Evolutionary conservation across 2,888 invertebrate genomes (phyloP).

Genomic region (Campaea margaritaria): DNA sequence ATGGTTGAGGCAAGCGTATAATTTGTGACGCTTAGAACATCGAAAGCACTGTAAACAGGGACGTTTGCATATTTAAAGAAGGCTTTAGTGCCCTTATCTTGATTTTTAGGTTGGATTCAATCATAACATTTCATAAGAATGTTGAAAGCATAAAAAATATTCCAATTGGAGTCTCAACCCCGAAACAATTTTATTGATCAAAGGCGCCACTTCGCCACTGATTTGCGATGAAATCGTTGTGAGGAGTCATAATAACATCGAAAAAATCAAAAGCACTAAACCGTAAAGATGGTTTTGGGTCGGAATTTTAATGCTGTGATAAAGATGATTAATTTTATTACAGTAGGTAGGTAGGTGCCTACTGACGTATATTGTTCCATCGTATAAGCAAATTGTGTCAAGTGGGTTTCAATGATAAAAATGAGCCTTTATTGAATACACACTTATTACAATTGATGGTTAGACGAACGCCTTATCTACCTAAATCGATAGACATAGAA

Average conservation of each 20-base stretch:
- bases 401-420: no score
- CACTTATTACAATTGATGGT: no score
- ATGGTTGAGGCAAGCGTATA: constrained; percentile 40
- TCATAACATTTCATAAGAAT: constrained; percentile 25
- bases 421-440: no score
- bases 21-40: constrained; percentile 40
- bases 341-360: constrained; percentile 1
- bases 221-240: constrained; percentile 18
- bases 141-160: constrained; percentile 16
- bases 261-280: constrained; percentile 11
- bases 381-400: no score
- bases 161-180: neutral
- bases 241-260: constrained; percentile 7
- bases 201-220: constrained; percentile 27
- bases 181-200: constrained; percentile 27
- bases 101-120: constrained; percentile 25
- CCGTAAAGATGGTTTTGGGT: constrained; percentile 13
- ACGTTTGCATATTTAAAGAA: constrained; percentile 29
- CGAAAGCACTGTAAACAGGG: constrained; percentile 28
- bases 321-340: constrained; percentile 20
- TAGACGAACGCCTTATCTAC: no score
- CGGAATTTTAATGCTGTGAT: constrained; percentile 18
- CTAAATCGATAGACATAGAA: no score
- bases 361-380: no score
- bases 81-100: constrained; percentile 21